Percentiles rank a stretch among this genome's conserved stretches.
These are phyloP conservation scores for Pseudomyrmex sp. DNA, from an alignment of 1,140 invertebrate species.

Conservation along the genomic window DNA sequence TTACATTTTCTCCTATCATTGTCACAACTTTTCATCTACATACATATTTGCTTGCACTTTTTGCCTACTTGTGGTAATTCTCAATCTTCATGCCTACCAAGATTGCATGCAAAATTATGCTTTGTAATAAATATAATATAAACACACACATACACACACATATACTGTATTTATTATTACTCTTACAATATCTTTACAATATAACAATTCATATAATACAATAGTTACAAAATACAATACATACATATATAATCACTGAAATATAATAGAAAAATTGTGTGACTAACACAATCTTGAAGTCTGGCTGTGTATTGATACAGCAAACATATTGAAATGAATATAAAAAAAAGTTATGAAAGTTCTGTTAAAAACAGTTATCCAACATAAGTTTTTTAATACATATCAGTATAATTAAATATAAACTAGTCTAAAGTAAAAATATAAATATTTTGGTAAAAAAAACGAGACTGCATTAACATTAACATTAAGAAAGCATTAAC, in stretches of 20 bases:
- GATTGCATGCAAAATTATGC: slow-evolving; percentile 14
- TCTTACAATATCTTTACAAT: not conserved
- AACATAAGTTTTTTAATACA: no score
- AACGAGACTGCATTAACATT: not conserved
- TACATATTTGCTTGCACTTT: slow-evolving; percentile 10
- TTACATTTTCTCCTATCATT: slow-evolving; percentile 52
- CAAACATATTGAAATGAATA: no score
- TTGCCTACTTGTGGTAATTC: slow-evolving; percentile 10
- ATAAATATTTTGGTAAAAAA: not conserved
- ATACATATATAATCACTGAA: no score
- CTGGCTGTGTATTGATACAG: no score
- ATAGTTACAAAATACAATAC: no score
- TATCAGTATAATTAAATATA: no score
- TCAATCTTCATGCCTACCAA: slow-evolving; percentile 26
- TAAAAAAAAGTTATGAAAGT: no score
- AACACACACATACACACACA: not conserved
- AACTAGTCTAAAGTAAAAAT: no score
- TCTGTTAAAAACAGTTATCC: no score
- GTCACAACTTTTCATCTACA: slow-evolving; percentile 39
- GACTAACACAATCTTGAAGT: no score
- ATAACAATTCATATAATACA: not conserved
- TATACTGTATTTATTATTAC: slow-evolving; percentile 10
- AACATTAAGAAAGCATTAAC: slow-evolving; percentile 6
- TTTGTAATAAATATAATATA: slow-evolving; percentile 39
- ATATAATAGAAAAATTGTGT: no score